Evolutionary conservation across 2,113 vertebrate species (phyloP), one percentile per base, ranked within the genome.

Genomic region (Hemicordylus capensis): DNA sequence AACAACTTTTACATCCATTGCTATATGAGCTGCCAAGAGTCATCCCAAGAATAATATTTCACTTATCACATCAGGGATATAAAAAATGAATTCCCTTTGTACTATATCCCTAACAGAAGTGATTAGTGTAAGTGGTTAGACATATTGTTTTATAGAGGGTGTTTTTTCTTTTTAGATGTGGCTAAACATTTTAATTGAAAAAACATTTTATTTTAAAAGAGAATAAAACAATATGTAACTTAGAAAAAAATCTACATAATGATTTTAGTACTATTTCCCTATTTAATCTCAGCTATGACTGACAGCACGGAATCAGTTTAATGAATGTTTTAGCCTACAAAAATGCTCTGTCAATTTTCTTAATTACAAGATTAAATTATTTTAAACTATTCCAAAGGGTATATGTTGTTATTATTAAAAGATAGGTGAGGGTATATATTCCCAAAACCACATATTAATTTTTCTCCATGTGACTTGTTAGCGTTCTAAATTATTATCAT

Each of bases 71-170:
- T 20, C 56, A 85, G 69, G 59, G 46, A 87, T 76, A 90, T 78
- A 88, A 54, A 92, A 94, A 93, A 91, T 67, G 0, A 63, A 44
- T 80, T 93, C 80, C 67, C 7, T 92, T 90, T 91, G 79, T 59
- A 72, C 76, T 76, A 11, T 80, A 54, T 59, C 6, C 44, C 76
- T 89, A 88, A 90, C 0, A 93, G 46, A 83, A 88, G 28, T 87
- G 87, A 91, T 6, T 74, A 39, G 24, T 83, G 34, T 15, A 76
- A 89, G 37, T 88, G 0, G 84, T 66, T 79, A 73, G 76, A 34
- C 73, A 80, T 22, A 80, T 80, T 85, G 42, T 6, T 86, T 3
- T 72, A n/a, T 44, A 94, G 89, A 69, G 73, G 63, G 59, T 86
- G 69, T 85, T 85, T n/a, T n/a, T n/a, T n/a, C n/a, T n/a, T n/a